Percentiles rank a stretch among this genome's conserved stretches.
phyloP scores from a whole-genome alignment of 2,888 invertebrate genomes.

The Rhogogaster chlorosoma region DNA sequence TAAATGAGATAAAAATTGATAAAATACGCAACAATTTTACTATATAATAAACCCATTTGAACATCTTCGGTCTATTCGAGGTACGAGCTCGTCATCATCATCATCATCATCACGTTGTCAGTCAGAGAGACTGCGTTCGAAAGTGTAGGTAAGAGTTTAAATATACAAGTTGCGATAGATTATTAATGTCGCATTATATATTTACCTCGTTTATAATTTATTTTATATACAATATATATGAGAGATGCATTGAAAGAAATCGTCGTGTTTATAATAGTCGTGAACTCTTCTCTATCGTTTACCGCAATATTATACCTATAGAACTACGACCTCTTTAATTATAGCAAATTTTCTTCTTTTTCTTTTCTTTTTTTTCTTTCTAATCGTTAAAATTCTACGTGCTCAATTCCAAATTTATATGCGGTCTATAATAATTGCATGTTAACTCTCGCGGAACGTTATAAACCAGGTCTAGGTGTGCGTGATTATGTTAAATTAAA shows the following conservation, averaged over 20 bases:
- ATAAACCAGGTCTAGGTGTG: slow-evolving; percentile 12
- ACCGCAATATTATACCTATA: slow-evolving; percentile 6
- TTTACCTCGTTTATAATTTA: not conserved
- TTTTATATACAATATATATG: not conserved
- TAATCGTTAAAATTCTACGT: not conserved
- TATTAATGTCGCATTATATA: not conserved
- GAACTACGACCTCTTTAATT: not conserved
- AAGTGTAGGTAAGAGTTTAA: slow-evolving; percentile 18
- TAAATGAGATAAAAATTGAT: slow-evolving; percentile 48
- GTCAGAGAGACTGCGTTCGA: slow-evolving; percentile 22
- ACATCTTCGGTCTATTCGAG: slow-evolving; percentile 3
- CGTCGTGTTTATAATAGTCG: not conserved
- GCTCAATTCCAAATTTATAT: not conserved
- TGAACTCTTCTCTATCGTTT: not conserved
- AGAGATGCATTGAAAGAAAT: not conserved
- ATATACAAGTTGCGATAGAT: not conserved
- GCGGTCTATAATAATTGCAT: not conserved
- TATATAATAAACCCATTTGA: slow-evolving; percentile 30
- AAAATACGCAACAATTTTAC: slow-evolving; percentile 38
- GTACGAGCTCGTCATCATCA: not conserved
- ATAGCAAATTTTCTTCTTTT: not conserved
- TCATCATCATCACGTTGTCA: not conserved
- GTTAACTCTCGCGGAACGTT: slow-evolving; percentile 33
- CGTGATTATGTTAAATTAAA: slow-evolving; percentile 23
- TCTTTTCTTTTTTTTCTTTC: not conserved